phyloP scores from a whole-genome alignment of 2,888 invertebrate species.

The Dimorphilus gyrociliatus region DNA sequence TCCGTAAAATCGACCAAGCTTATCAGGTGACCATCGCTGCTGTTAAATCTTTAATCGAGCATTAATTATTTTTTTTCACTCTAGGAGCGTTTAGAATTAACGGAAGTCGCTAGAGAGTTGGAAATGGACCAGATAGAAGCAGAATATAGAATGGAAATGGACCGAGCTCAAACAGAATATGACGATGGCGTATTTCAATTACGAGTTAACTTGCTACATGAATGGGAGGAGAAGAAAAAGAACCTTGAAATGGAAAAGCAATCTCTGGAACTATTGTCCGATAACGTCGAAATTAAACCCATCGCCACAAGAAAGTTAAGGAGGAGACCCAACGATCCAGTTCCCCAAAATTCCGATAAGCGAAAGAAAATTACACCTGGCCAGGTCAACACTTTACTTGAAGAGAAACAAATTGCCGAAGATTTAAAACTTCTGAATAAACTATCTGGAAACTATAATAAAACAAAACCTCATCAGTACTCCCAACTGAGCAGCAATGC shows the following conservation, averaged over 20 bases:
- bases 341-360: conserved; percentile 72
- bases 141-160: too few species aligned
- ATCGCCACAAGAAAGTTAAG: conserved; percentile 84
- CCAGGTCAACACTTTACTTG: conserved; percentile 67
- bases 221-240: conserved; percentile 79
- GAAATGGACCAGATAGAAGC: too few species aligned
- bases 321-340: conserved; percentile 78
- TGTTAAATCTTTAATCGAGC: too few species aligned
- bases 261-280: conserved; percentile 56
- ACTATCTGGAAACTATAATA: conserved; percentile 30
- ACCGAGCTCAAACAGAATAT: too few species aligned
- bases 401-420: conserved; percentile 70
- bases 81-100: too few species aligned
- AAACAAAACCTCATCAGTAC: conserved; percentile 18
- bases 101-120: too few species aligned
- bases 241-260: conserved; percentile 71
- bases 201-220: conserved; percentile 68
- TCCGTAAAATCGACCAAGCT: conserved; percentile 63
- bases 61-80: too few species aligned
- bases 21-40: too few species aligned
- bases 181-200: too few species aligned
- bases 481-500: too few species aligned
- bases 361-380: conserved; percentile 42
- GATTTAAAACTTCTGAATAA: conserved; percentile 63
- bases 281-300: conserved; percentile 51